These are phyloP conservation scores for Anodontia alba DNA, from an alignment of 2,888 invertebrate species.

Conservation along the genomic window DNA sequence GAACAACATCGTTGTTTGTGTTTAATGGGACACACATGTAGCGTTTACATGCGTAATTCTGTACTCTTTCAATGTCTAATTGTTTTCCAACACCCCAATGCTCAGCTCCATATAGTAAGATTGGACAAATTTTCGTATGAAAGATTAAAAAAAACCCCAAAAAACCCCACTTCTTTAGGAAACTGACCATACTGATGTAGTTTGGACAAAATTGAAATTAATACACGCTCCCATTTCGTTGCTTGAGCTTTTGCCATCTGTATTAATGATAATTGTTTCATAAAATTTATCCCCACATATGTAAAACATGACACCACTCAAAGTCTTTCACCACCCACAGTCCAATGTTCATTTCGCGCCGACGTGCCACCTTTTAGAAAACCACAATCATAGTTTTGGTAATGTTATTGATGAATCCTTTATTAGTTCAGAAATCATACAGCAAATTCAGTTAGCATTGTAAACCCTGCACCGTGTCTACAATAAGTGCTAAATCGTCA, in stretches of 20 bases:
- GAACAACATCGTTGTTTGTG: not conserved
- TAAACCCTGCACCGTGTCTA: constrained; percentile 13
- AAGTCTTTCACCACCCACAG: not conserved
- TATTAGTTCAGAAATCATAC: not conserved
- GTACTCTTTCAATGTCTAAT: not conserved
- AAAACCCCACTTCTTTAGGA: not conserved
- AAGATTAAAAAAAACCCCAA: constrained; percentile 1
- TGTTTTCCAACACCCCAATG: not conserved
- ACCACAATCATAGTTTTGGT: constrained; percentile 10
- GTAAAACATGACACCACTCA: not conserved
- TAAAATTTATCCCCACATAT: not conserved
- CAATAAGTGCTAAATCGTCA: constrained; percentile 21
- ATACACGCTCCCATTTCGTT: not conserved
- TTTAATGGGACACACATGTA: constrained; percentile 1
- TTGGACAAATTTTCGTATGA: not conserved
- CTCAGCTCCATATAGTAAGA: not conserved
- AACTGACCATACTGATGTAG: not conserved
- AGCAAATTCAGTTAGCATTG: not conserved
- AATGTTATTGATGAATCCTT: not conserved
- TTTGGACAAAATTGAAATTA: not conserved
- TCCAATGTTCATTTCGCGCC: not conserved
- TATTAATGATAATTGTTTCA: not conserved
- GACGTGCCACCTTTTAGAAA: not conserved
- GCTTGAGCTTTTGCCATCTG: not conserved
- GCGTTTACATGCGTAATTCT: not conserved